A percentile compares a stretch with the other conserved stretches of the same genome.
These are phyloP conservation scores for Eurosta solidaginis DNA, from an alignment of 1,140 invertebrate genomes.

Conservation along the genomic window DNA sequence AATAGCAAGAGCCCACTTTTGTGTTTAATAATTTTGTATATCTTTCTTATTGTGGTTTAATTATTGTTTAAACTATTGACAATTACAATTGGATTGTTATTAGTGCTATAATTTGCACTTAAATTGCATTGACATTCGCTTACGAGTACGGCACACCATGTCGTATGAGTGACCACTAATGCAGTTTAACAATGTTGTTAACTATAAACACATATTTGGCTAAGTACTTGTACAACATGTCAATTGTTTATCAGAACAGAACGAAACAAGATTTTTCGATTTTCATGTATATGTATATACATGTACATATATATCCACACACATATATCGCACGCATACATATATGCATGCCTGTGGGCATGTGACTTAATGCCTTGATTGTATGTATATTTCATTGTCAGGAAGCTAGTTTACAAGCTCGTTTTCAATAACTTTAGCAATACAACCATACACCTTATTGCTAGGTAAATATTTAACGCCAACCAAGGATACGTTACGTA, in stretches of 20 bases:
- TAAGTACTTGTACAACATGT: background rate
- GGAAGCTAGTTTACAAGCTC: background rate
- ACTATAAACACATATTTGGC: too few species aligned
- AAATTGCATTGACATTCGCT: background rate
- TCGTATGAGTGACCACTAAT: background rate
- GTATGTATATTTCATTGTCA: background rate
- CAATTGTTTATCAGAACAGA: background rate
- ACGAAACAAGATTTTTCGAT: too few species aligned
- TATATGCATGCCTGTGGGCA: too few species aligned
- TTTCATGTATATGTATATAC: too few species aligned
- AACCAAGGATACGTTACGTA: background rate
- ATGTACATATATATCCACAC: background rate
- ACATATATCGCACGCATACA: too few species aligned
- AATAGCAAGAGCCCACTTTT: too few species aligned
- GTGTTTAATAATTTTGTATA: background rate
- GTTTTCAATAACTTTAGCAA: background rate
- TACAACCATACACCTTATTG: background rate
- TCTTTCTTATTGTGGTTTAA: background rate
- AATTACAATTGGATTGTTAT: background rate
- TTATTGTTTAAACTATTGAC: background rate
- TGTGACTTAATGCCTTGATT: too few species aligned
- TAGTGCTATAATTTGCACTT: background rate
- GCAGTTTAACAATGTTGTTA: background rate
- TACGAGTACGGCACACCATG: too few species aligned
- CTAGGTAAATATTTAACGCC: background rate